These are phyloP conservation scores for Pseudomyrmex cubaensis DNA, from an alignment of 1,140 invertebrate species.

Conservation along the genomic window DNA sequence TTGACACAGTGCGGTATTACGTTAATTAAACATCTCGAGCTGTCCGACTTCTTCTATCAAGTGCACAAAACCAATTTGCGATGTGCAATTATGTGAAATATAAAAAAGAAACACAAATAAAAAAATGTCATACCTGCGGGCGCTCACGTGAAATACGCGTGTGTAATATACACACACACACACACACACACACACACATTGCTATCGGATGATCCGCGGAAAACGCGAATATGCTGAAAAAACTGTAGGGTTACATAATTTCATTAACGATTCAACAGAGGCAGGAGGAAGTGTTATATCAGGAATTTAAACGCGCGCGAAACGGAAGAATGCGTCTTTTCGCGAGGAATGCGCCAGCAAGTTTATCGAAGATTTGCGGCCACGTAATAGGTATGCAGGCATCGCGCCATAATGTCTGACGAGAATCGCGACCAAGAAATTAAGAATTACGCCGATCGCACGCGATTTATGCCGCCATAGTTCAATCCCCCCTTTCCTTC, in stretches of 20 bases:
- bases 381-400: conserved; percentile 17
- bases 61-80: too few species aligned
- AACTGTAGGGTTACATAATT: conserved; percentile 38
- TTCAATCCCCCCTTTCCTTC: background rate
- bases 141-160: too few species aligned
- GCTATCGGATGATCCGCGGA: background rate
- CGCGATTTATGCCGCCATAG: background rate
- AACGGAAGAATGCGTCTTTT: conserved; percentile 8
- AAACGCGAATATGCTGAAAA: conserved; percentile 44
- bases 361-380: conserved; percentile 42
- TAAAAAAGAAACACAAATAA: too few species aligned
- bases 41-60: too few species aligned
- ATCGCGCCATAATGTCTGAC: conserved; percentile 23
- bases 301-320: conserved; percentile 4
- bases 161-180: too few species aligned
- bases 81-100: too few species aligned
- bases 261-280: conserved; percentile 37
- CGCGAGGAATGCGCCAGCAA: conserved; percentile 39
- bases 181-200: too few species aligned
- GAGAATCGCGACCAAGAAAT: background rate
- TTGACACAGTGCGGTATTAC: too few species aligned
- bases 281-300: conserved; percentile 30
- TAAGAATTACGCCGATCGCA: background rate
- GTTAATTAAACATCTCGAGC: too few species aligned
- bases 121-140: too few species aligned